phyloP scores from a whole-genome alignment of 53 echinoderm and acorn worm species.

The Astropecten irregularis region DNA sequence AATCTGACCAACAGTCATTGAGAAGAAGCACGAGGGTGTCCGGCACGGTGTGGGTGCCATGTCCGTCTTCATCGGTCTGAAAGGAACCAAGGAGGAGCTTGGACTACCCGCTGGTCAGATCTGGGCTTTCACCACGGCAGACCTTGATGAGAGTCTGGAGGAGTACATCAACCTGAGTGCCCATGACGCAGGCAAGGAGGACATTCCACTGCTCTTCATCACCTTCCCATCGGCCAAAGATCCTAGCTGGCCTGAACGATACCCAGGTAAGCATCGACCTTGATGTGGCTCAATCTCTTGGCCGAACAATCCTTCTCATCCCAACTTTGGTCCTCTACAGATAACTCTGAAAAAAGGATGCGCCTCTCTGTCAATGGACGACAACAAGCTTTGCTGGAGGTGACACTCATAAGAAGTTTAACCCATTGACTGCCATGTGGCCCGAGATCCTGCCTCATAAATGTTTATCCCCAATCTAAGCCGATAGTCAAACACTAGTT shows the following conservation, averaged over 20 bases:
- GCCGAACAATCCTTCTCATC: too few species aligned
- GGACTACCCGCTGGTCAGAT: conserved; percentile 65
- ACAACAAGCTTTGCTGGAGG: too few species aligned
- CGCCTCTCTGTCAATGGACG: too few species aligned
- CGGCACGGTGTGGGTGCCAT: conserved; percentile 78
- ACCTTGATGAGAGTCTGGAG: conserved; percentile 55
- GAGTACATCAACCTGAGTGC: conserved; percentile 53
- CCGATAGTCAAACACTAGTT: too few species aligned
- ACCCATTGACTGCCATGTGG: too few species aligned
- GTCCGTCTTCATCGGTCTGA: conserved; percentile 83
- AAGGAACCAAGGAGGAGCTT: conserved; percentile 79
- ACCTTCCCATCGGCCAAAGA: conserved; percentile 93
- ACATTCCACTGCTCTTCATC: conserved; percentile 83
- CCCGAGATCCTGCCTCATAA: too few species aligned
- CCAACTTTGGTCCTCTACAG: too few species aligned
- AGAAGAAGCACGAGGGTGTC: conserved; percentile 64
- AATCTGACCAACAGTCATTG: background rate
- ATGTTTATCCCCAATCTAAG: too few species aligned
- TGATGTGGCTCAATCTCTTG: too few species aligned
- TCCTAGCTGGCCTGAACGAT: conserved; percentile 78
- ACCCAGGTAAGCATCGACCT: conserved; percentile 83
- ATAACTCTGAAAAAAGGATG: too few species aligned
- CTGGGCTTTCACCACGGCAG: conserved; percentile 73
- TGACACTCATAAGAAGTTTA: too few species aligned
- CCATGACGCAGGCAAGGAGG: conserved; percentile 56